Evolutionary conservation across 2,113 vertebrate species (phyloP).

Genomic region (Oncorhynchus masou): DNA sequence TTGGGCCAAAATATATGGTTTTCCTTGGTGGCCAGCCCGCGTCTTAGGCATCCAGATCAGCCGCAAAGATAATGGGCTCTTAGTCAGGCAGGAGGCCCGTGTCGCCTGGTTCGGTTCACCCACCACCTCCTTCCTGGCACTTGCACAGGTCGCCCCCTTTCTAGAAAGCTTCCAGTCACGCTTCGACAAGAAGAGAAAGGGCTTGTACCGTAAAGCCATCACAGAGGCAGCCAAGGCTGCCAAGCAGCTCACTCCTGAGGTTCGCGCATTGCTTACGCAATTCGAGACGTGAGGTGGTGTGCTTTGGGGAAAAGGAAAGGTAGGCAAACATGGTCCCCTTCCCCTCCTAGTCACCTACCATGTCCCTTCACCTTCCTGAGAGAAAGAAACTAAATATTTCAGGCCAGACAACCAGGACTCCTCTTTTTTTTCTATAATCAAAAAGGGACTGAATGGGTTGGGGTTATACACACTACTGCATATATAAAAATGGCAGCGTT

Average conservation of each 20-base stretch:
- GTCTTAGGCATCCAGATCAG: constrained; percentile 91
- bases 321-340: constrained; percentile 30
- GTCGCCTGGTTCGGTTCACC: constrained; percentile 99
- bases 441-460: constrained; percentile 33
- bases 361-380: neutral
- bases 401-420: constrained; percentile 35
- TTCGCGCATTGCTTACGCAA: constrained; percentile 94
- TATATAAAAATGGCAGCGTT: neutral
- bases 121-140: constrained; percentile 94
- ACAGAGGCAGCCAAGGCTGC: constrained; percentile 95
- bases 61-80: constrained; percentile 88
- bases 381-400: constrained; percentile 21
- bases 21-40: constrained; percentile 98
- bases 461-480: constrained; percentile 18
- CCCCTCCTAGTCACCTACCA: neutral
- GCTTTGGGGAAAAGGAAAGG: constrained; percentile 27
- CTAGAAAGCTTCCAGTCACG: constrained; percentile 97
- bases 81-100: constrained; percentile 91
- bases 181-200: constrained; percentile 98
- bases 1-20: constrained; percentile 99
- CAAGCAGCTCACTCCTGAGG: constrained; percentile 96
- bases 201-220: constrained; percentile 95
- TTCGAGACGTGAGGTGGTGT: constrained; percentile 87
- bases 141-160: constrained; percentile 92
- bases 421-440: neutral